phyloP scores from a whole-genome alignment of 2,113 vertebrate species.

The Hemiprocne comata region DNA sequence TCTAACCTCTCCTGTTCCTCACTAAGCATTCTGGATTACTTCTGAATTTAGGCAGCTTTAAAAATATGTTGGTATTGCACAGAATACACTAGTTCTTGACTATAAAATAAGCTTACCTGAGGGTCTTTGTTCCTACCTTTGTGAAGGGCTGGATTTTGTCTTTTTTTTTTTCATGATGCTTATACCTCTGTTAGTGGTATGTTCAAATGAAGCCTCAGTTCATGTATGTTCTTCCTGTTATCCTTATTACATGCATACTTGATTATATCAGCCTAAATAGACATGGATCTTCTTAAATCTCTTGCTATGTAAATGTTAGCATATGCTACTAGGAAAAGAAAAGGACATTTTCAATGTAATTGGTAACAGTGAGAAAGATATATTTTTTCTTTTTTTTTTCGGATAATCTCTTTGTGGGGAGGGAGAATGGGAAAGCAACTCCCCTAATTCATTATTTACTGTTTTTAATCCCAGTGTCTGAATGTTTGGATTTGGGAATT shows the following conservation, averaged over 20 bases:
- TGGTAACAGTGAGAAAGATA: background rate
- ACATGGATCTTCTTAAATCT: background rate
- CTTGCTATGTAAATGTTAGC: background rate
- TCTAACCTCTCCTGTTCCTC: background rate
- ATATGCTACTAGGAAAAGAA: background rate
- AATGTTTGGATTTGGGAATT: too few relatives aligned
- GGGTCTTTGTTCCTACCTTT: background rate
- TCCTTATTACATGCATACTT: rapidly evolving
- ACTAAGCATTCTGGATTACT: background rate
- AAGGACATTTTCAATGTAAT: background rate
- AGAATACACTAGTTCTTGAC: too few relatives aligned
- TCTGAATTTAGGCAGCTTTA: too few relatives aligned
- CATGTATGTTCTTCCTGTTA: background rate
- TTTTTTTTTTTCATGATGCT: background rate
- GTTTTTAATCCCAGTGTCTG: too few relatives aligned
- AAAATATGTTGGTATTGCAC: too few relatives aligned
- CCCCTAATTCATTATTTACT: too few relatives aligned
- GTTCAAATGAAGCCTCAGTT: background rate
- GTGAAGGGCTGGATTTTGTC: background rate
- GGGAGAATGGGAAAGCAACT: background rate
- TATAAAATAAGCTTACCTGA: too few relatives aligned
- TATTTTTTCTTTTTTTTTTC: rapidly evolving
- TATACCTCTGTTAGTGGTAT: background rate
- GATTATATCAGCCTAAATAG: background rate
- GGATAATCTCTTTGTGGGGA: background rate